Conservation (phyloP, 2,113 vertebrate species). For the Holacanthus passer region DNA sequence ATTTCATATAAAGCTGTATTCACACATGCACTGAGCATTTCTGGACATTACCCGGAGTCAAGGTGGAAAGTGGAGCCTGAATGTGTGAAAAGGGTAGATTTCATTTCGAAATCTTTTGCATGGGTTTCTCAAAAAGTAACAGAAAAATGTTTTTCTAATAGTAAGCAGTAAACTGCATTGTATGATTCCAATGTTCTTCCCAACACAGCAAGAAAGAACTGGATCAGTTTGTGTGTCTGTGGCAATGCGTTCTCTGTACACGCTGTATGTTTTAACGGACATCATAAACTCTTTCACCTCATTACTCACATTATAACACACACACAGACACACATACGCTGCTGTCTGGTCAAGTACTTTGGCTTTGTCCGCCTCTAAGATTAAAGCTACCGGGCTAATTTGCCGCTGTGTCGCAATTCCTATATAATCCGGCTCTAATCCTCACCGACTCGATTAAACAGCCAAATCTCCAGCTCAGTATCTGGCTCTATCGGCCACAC, state of each 20-base stretch:
- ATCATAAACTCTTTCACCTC: slow-evolving; percentile 34
- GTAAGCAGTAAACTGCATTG: not conserved
- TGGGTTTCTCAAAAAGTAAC: not conserved
- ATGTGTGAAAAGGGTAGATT: not conserved
- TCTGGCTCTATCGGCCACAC: slow-evolving; percentile 70
- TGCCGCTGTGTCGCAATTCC: slow-evolving; percentile 81
- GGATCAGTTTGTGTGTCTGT: not conserved
- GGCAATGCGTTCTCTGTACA: not conserved
- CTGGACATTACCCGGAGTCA: too few species aligned
- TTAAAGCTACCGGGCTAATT: slow-evolving; percentile 86
- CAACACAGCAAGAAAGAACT: not conserved
- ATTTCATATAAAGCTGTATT: too few species aligned
- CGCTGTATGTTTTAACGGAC: slow-evolving; percentile 23
- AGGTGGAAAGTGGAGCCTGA: too few species aligned
- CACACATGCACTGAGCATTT: too few species aligned
- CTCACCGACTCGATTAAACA: slow-evolving; percentile 82
- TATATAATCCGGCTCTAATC: slow-evolving; percentile 85
- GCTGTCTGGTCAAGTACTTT: slow-evolving; percentile 64
- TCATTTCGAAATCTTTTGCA: not conserved
- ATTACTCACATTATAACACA: slow-evolving; percentile 24
- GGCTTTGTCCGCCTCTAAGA: slow-evolving; percentile 77
- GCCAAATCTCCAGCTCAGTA: slow-evolving; percentile 80
- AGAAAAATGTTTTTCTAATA: not conserved
- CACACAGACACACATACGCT: slow-evolving; percentile 27
- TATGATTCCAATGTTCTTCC: not conserved